Conservation (phyloP, 2,888 invertebrate genomes). For the Endomychus coccineus region DNA sequence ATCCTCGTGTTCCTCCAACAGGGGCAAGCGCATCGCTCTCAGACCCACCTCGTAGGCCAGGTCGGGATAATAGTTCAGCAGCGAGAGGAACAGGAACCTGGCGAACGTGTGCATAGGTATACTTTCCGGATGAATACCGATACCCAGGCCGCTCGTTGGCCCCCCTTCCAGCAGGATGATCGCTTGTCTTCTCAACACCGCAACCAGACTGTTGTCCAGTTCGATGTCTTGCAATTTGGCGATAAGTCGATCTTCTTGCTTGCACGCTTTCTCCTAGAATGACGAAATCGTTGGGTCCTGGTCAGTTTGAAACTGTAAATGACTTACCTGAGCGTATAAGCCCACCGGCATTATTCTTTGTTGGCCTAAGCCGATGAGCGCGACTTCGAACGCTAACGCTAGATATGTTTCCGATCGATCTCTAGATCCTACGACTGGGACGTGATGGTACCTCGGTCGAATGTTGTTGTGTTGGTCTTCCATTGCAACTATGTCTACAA, state of each 20-base stretch:
- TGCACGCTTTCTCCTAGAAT: constrained; percentile 54
- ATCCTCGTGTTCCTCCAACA: constrained; percentile 66
- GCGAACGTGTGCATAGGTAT: constrained; percentile 83
- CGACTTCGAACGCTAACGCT: constrained; percentile 69
- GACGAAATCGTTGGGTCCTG: too few species aligned
- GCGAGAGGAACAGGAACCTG: constrained; percentile 67
- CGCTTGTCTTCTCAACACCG: constrained; percentile 62
- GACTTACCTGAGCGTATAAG: constrained; percentile 62
- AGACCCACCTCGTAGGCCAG: constrained; percentile 73
- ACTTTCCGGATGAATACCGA: constrained; percentile 71
- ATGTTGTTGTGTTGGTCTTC: constrained; percentile 45
- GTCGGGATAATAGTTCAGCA: constrained; percentile 67
- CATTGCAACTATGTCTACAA: constrained; percentile 48
- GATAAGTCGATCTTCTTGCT: constrained; percentile 72
- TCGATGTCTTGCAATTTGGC: constrained; percentile 69
- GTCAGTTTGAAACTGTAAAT: not conserved
- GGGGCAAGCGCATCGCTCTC: constrained; percentile 70
- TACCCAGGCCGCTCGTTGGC: constrained; percentile 65
- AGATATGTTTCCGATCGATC: constrained; percentile 69
- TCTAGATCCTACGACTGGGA: constrained; percentile 64
- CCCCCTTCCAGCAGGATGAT: constrained; percentile 67
- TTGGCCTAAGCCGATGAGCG: constrained; percentile 70
- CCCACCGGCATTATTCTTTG: constrained; percentile 73
- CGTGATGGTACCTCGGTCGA: constrained; percentile 61
- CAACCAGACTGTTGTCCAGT: constrained; percentile 61